phyloP scores from a whole-genome alignment of 2,888 invertebrate species.

The Masnerella sp. region DNA sequence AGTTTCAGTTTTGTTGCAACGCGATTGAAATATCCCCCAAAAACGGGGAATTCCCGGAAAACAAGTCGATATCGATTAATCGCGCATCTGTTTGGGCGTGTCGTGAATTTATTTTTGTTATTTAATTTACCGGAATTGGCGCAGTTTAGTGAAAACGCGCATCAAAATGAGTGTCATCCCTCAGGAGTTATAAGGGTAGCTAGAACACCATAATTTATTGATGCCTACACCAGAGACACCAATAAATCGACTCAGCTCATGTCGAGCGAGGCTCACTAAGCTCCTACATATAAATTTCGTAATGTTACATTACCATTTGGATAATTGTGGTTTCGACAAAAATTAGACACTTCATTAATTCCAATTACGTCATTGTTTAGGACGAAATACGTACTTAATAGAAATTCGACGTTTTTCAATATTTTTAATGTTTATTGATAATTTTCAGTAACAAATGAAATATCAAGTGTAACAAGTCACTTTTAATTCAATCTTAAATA shows the following conservation, averaged over 20 bases:
- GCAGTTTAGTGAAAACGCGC: constrained; percentile 51
- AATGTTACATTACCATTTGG: constrained; percentile 45
- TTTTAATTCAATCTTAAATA: too few relatives aligned
- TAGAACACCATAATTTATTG: constrained; percentile 56
- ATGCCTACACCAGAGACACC: constrained; percentile 57
- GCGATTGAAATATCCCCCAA: too few relatives aligned
- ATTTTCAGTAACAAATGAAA: too few relatives aligned
- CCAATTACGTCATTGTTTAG: constrained; percentile 2
- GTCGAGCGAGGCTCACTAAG: constrained; percentile 47
- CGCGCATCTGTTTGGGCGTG: neutral
- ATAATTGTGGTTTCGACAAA: constrained; percentile 42
- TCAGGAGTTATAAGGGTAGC: constrained; percentile 55
- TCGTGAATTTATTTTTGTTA: constrained; percentile 35
- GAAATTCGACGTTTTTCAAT: too few relatives aligned
- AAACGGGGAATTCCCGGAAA: too few relatives aligned
- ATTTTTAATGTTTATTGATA: too few relatives aligned
- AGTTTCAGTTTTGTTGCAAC: too few relatives aligned
- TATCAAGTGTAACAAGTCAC: too few relatives aligned
- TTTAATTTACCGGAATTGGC: constrained; percentile 29
- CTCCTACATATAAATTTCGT: constrained; percentile 51
- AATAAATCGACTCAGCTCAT: constrained; percentile 55
- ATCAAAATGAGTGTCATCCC: constrained; percentile 57
- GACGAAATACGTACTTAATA: too few relatives aligned
- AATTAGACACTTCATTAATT: constrained; percentile 20
- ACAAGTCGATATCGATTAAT: constrained; percentile 6